Base-by-base conservation (phyloP, 2,888 invertebrate species). In the Eupithecia insigniata region DNA sequence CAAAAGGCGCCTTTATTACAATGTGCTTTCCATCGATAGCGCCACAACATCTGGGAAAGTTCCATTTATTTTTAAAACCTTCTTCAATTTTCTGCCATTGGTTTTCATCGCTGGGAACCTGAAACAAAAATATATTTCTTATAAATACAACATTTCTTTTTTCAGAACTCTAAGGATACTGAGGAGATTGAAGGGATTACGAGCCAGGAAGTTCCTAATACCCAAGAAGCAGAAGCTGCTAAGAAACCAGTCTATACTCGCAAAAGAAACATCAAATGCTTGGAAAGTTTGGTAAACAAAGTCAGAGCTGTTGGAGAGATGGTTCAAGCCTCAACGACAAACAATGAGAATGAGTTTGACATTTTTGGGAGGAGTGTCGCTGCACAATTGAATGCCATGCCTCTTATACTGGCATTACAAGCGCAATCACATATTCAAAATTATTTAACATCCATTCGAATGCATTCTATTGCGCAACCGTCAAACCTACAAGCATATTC, bases 301-400 rank as follows among this genome's bases (percentile, higher is more conserved):
- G 73, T 75, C 60, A 75, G 68, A 66, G 73, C 67, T 51, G 71
- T 75, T 26, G 72, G 70, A 51, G 76, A 76, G 67, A 60, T 70
- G 69, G 60, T 76, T 60, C 69, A 72, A 69, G 72, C 70, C 67
- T 65, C 68, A 66, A 70, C 69, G 64, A 60, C 71, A 58, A 73
- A 73, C 73, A n/a, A n/a, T n/a, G 74, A 77, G 64, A 73, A 70
- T 64, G 78, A 78, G 72, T 78, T 78, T 69, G 78, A 75, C 60
- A 76, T 76, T 67, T 78, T 77, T 67, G 76, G 79, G 66, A 76
- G 69, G 71, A 76, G 75, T 76, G 73, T 75, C 69, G 72, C 78
- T 70, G 74, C 71, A 58, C 76, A 79, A 67, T 70, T 79, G 66
- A 73, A 65, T 77, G 73, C 77, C 74, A 65, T 60, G 76, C 43